Conservation (phyloP, 2,797 vertebrate species). For the Strix occidentalis region DNA sequence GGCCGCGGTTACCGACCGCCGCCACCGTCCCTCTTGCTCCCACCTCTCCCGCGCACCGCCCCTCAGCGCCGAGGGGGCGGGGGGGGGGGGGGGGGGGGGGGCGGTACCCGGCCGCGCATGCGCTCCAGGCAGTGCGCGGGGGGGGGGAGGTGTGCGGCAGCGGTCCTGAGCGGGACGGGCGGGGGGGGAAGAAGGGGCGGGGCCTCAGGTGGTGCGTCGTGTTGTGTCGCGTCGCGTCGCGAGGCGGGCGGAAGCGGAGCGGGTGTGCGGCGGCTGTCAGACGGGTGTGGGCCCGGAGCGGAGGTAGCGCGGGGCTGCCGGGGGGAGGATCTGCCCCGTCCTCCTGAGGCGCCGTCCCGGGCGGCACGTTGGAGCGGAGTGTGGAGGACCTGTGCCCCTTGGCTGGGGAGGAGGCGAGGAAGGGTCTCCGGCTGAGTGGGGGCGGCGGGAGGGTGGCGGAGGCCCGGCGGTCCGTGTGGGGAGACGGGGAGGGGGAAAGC, state of each 20-base stretch:
- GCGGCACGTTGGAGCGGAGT: background rate
- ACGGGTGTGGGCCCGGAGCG: background rate
- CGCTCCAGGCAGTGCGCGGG: background rate
- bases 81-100: too few species aligned
- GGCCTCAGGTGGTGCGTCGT: background rate
- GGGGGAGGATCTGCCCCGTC: background rate
- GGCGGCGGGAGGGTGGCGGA: background rate
- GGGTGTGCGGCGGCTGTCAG: background rate
- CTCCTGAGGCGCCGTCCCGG: background rate
- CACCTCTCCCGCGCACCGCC: too few species aligned
- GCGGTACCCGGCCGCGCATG: background rate
- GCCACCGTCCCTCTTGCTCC: accelerated
- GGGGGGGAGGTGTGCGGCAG: background rate
- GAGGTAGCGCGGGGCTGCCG: background rate
- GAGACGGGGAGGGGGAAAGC: background rate
- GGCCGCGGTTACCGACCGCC: accelerated
- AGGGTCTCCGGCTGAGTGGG: background rate
- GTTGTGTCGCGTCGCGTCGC: background rate
- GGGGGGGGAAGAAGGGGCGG: background rate
- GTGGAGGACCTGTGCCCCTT: background rate
- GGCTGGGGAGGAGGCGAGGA: background rate
- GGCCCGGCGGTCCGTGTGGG: background rate
- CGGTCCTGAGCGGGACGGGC: too few species aligned
- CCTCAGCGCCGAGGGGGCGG: background rate
- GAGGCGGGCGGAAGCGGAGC: background rate